Evolutionary conservation across 2,113 vertebrate species (phyloP), one percentile per base, ranked within the genome.

Genomic region (Callocephalon fimbriatum): DNA sequence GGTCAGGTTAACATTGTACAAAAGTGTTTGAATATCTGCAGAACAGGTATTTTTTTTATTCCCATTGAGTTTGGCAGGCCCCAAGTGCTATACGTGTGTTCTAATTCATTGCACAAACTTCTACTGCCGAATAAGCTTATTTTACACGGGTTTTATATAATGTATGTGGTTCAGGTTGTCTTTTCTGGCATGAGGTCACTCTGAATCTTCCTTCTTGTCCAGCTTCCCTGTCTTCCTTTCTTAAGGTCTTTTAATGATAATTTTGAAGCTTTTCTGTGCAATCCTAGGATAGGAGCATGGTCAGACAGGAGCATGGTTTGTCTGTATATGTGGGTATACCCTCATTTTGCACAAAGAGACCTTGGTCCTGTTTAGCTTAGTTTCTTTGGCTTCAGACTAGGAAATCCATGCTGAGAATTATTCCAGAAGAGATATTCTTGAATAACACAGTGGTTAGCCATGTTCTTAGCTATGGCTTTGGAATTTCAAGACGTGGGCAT

Each of bases 41-140:
- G 66, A 82, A 37, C 68, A 90, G 56, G 38, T 90, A 73, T 88
- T 90, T 93, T 62, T 62, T 93, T 90, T 91, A 86, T 86, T 90
- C 71, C 72, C 68, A 37, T n/a, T 61, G 72, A 76, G 21, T 76
- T 12, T 95, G 90, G 47, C 45, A 76, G 72, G 38, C 8, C 35
- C n/a, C 14, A 79, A 84, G 61, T 74, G 79, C 80, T 83, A 7
- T 45, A 31, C 29, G 32, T 79, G 12, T 71, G 67, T 61, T 94
- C 42, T 74, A 35, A 48, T 91, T 85, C 83, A 82, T 74, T 82
- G 65, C 56, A 58, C 42, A 81, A 81, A 59, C 67, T 84, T 90
- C 72, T 93, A n/a, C 67, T 87, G 66, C 90, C 72, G 65, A 96
- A 92, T 97, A 93, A 95, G 72, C 82, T 84, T 73, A 58, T 93